Evolutionary conservation across 2,113 vertebrate genomes (phyloP).

Genomic region (Charina bottae): DNA sequence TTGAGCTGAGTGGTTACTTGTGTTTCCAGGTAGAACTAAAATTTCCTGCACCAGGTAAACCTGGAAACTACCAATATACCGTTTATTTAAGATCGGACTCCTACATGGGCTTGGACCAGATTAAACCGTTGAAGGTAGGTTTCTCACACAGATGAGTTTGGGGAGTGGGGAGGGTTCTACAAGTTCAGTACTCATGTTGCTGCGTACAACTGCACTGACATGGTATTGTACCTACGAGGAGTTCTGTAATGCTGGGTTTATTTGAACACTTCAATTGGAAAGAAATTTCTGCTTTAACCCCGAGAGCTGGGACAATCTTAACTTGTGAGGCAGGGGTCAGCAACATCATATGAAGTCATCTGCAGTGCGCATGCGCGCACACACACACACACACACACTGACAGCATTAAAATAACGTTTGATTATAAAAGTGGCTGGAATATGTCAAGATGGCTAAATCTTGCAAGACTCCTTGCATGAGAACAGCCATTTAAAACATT

Average conservation of each 20-base stretch:
- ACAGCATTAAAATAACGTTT: background rate
- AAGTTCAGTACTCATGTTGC: background rate
- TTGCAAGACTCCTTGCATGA: background rate
- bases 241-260: background rate
- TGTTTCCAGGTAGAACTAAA: slow-evolving; percentile 93
- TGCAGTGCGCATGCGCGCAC: background rate
- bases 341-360: background rate
- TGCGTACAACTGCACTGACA: background rate
- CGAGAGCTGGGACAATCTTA: background rate
- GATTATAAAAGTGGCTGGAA: background rate
- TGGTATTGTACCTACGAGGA: background rate
- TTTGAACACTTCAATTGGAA: background rate
- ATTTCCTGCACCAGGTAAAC: slow-evolving; percentile 96
- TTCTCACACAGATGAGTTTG: slow-evolving; percentile 6
- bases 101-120: slow-evolving; percentile 95
- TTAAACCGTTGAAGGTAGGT: slow-evolving; percentile 93
- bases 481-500: background rate
- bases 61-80: slow-evolving; percentile 97
- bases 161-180: background rate
- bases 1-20: slow-evolving; percentile 30
- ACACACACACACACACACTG: background rate
- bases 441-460: background rate
- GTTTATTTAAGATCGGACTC: slow-evolving; percentile 97
- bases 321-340: background rate
- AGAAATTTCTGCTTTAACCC: background rate